These are phyloP conservation scores for Stegostoma tigrinum DNA, from an alignment of 2,113 vertebrate species.

Conservation along the genomic window DNA sequence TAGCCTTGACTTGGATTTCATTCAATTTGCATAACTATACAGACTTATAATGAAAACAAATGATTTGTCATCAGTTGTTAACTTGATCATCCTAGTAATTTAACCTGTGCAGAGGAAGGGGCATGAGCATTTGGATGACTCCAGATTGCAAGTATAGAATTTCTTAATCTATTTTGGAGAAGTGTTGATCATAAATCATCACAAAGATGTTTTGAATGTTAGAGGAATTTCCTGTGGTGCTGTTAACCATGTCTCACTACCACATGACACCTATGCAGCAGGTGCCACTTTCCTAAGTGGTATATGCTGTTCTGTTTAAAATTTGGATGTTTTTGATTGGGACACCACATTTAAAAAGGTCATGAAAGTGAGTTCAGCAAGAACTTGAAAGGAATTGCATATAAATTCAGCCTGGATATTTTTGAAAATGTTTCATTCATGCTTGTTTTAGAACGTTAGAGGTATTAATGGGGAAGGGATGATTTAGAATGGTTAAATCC, in stretches of 20 bases:
- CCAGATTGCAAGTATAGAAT: not conserved
- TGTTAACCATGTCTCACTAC: not conserved
- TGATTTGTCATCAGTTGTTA: slow-evolving; percentile 13
- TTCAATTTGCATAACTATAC: not conserved
- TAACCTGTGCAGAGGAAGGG: not conserved
- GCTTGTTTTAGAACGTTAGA: not conserved
- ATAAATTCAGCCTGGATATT: not conserved
- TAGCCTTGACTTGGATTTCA: not conserved
- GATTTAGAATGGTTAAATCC: too few relatives aligned
- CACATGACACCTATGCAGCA: not conserved
- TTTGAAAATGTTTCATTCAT: not conserved
- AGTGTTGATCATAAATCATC: not conserved
- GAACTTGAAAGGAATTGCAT: not conserved
- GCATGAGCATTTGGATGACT: not conserved
- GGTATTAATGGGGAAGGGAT: too few relatives aligned
- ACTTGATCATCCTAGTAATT: not conserved
- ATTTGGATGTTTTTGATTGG: not conserved
- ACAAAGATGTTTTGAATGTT: not conserved
- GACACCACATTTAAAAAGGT: not conserved
- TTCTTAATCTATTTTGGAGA: not conserved
- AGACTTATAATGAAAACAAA: not conserved
- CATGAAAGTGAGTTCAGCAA: not conserved
- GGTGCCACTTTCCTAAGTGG: not conserved
- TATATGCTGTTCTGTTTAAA: not conserved
- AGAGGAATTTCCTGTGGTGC: not conserved